Evolutionary conservation across 2,888 invertebrate species (phyloP), one percentile per base, ranked within the genome.

Genomic region (Gerris lacustris): DNA sequence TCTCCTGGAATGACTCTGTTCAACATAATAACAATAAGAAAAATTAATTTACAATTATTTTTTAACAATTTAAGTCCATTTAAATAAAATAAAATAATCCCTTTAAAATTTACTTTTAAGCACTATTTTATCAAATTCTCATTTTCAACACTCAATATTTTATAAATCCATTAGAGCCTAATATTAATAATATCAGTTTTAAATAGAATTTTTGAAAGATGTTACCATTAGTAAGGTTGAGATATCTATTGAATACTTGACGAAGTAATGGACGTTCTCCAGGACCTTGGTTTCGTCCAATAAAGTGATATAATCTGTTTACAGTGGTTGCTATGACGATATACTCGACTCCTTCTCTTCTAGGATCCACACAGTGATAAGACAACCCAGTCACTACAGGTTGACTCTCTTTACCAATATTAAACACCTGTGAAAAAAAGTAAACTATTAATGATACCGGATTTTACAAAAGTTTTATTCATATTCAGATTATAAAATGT

Each of bases 281-380:
- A 0, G 84, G 81, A 73, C 86, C 86, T 0, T 88, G 84, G 69
- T 88, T 85, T 66, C 79, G 79, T 2, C 94, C 95, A 73, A 90
- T 86, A 78, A 95, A 96, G 80, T 93, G 92, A 81, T 95, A 96
- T 67, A 97, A 82, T 70, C 92, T 85, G 67, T 88, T 89, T 1
- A 90, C 86, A 6, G 96, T 94, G 0, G 94, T 90, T 5, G 90
- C 91, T 74, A 96, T 86, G 62, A 96, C 87, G 70, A 91, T 87
- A 80, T 90, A 94, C 9, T 55, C 55, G 15, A 55, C 55, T 55
- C 55, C 55, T 77, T 87, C 88, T 73, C 87, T 88, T 0, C 87
- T 84, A 68, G 84, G 85, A 11, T 88, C 86, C 72, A 91, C 83
- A 78, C 87, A 86, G 79, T 91, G 89, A 80, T 92, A 91, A 79